A percentile compares a stretch with the other conserved stretches of the same genome.
These are phyloP conservation scores for Apocheima hispidaria DNA, from an alignment of 2,888 invertebrate species.

Conservation along the genomic window DNA sequence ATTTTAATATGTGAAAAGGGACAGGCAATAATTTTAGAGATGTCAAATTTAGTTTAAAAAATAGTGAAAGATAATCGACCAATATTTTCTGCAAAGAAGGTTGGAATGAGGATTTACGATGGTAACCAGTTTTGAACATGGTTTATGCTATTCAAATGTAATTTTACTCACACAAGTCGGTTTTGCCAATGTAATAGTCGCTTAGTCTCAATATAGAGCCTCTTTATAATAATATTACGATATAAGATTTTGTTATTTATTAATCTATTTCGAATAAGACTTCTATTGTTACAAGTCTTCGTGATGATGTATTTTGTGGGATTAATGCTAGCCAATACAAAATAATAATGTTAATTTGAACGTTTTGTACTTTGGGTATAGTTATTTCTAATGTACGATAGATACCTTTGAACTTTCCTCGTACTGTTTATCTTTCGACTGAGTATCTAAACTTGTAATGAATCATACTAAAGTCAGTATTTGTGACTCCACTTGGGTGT, in stretches of 20 bases:
- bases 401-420: slow-evolving; percentile 21
- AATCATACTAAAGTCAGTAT: slow-evolving; percentile 57
- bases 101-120: slow-evolving; percentile 7
- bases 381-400: slow-evolving; percentile 30
- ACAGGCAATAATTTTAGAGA: too few species aligned
- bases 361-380: slow-evolving; percentile 44
- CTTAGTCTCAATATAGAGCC: slow-evolving; percentile 79
- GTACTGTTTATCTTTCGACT: slow-evolving; percentile 39
- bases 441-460: slow-evolving; percentile 23
- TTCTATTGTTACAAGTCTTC: slow-evolving; percentile 74
- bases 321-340: slow-evolving; percentile 51
- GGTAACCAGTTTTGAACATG: not conserved
- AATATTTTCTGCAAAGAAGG: too few species aligned
- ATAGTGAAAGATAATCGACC: too few species aligned
- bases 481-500: slow-evolving; percentile 47
- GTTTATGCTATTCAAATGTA: slow-evolving; percentile 4
- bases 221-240: slow-evolving; percentile 61
- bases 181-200: slow-evolving; percentile 75
- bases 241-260: slow-evolving; percentile 84
- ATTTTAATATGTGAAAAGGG: too few species aligned
- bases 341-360: slow-evolving; percentile 28
- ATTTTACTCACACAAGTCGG: slow-evolving; percentile 40
- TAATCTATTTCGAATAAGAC: slow-evolving; percentile 80
- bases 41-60: too few species aligned
- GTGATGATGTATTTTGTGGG: slow-evolving; percentile 72